A percentile compares a stretch with the other conserved stretches of the same genome.
Evolutionary conservation across 2,113 vertebrate genomes (phyloP).

Genomic region (Rissa tridactyla): DNA sequence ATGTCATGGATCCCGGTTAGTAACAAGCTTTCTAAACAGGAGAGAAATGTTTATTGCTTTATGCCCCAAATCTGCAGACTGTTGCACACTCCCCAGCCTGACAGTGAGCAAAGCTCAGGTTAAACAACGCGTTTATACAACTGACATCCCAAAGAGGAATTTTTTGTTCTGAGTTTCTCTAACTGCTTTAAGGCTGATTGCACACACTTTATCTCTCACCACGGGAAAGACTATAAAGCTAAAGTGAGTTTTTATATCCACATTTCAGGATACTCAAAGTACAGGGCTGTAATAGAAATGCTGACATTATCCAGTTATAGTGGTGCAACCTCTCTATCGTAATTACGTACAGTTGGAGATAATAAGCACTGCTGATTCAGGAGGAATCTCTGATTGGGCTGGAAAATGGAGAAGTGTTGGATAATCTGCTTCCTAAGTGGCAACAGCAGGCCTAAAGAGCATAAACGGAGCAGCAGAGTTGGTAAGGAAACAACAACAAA

Average conservation of each 20-base stretch:
- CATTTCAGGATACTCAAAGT: constrained; percentile 10
- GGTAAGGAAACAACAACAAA: background rate
- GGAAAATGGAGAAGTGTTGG: constrained; percentile 10
- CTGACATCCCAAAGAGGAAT: background rate
- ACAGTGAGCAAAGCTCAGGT: background rate
- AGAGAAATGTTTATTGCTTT: background rate
- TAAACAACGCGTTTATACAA: background rate
- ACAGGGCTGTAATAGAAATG: background rate
- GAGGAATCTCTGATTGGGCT: constrained; percentile 44
- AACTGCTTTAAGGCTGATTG: background rate
- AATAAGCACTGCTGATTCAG: constrained; percentile 43
- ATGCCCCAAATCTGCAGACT: background rate
- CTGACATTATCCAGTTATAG: constrained; percentile 10
- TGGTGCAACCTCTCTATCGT: background rate
- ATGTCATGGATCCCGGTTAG: background rate
- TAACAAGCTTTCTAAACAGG: background rate
- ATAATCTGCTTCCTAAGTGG: constrained; percentile 40
- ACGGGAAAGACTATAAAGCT: constrained; percentile 1
- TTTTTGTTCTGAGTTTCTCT: background rate
- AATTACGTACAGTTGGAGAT: constrained; percentile 23
- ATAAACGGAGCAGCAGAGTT: background rate
- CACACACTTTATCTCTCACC: background rate
- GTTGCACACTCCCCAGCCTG: background rate
- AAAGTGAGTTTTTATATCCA: constrained; percentile 27
- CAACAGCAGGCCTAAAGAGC: constrained; percentile 21